A percentile compares a stretch with the other conserved stretches of the same genome.
These are phyloP conservation scores for Tapera naevia DNA, from an alignment of 2,797 vertebrate species.

Conservation along the genomic window DNA sequence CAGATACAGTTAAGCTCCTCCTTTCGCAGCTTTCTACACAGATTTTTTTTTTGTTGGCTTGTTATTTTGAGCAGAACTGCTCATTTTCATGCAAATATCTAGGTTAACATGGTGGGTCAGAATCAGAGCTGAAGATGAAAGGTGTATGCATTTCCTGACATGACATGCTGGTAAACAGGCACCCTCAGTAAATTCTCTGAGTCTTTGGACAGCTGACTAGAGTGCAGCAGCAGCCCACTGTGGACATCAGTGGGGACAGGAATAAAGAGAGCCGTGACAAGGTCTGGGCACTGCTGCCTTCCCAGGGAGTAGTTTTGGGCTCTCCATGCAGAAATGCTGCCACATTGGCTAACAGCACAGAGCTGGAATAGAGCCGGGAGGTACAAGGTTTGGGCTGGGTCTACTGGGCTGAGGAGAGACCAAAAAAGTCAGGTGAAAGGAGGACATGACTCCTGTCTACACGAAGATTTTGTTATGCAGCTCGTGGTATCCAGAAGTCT, in stretches of 20 bases:
- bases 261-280: neutral
- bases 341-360: neutral
- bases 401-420: neutral
- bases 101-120: neutral
- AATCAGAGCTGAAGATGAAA: neutral
- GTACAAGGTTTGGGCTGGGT: neutral
- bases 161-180: neutral
- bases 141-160: accelerated
- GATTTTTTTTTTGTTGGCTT: neutral
- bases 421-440: neutral
- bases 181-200: neutral
- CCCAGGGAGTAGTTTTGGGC: neutral
- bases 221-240: neutral
- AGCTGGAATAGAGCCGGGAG: neutral
- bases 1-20: neutral
- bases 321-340: neutral
- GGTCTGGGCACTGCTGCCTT: neutral
- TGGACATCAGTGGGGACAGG: neutral
- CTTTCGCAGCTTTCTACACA: neutral
- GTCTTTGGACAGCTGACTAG: neutral
- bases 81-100: neutral
- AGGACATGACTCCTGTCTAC: neutral
- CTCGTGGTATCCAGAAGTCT: neutral
- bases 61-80: neutral
- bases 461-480: neutral